These are phyloP conservation scores for Oscheius sp. DNA, from an alignment of 2,888 invertebrate species.

Conservation along the genomic window DNA sequence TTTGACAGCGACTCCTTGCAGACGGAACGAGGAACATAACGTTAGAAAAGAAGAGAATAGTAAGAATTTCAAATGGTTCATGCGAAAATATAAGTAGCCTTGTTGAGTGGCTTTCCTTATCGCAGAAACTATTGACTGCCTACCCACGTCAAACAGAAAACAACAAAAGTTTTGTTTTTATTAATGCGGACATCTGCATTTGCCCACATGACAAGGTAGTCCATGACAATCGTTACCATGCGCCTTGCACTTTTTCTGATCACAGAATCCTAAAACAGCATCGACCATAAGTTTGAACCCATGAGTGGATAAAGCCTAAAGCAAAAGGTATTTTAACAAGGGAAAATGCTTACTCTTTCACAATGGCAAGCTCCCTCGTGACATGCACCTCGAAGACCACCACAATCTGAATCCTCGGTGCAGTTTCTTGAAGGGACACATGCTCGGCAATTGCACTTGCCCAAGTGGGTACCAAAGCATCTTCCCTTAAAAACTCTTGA, in stretches of 20 bases:
- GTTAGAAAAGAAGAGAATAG: background rate
- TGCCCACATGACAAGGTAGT: slow-evolving; percentile 33
- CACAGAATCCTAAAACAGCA: slow-evolving; percentile 29
- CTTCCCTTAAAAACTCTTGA: slow-evolving; percentile 12
- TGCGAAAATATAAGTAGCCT: background rate
- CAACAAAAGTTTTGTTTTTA: slow-evolving; percentile 2
- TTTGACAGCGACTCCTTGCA: slow-evolving; percentile 60
- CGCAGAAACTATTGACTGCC: slow-evolving; percentile 13
- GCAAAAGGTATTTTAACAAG: background rate
- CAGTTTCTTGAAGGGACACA: slow-evolving; percentile 23
- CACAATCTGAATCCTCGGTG: slow-evolving; percentile 27
- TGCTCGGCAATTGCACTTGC: slow-evolving; percentile 32
- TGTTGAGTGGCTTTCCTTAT: slow-evolving; percentile 13
- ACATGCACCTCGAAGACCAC: slow-evolving; percentile 27
- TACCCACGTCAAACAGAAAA: slow-evolving; percentile 7
- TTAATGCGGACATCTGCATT: slow-evolving; percentile 28
- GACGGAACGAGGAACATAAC: slow-evolving; percentile 38
- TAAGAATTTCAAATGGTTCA: background rate
- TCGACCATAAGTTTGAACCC: slow-evolving; percentile 34
- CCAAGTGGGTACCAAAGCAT: slow-evolving; percentile 27
- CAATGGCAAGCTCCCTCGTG: slow-evolving; percentile 31
- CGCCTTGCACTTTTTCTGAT: slow-evolving; percentile 28
- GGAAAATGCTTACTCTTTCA: slow-evolving; percentile 10
- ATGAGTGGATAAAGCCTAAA: slow-evolving; percentile 28
- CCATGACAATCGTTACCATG: slow-evolving; percentile 35